Evolutionary conservation across 2,888 invertebrate species (phyloP).

Genomic region (Synergus umbraculus): DNA sequence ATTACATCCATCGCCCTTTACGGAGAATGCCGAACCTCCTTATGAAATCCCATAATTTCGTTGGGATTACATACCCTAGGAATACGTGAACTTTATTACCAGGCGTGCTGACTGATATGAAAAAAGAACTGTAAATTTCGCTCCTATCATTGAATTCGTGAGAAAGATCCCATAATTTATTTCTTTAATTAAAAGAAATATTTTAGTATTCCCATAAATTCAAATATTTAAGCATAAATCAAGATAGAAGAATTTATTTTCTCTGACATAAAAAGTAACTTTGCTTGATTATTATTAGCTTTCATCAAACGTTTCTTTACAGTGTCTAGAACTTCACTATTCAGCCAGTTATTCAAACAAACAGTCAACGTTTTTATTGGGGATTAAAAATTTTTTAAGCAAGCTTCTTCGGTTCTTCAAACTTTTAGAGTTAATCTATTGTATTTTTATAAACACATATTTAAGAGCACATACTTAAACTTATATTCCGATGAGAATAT

Average conservation of each 20-base stretch:
- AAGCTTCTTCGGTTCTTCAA: background rate
- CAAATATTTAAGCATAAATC: constrained; percentile 3
- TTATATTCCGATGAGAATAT: too few species aligned
- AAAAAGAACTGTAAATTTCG: background rate
- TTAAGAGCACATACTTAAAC: too few species aligned
- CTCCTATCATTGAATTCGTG: constrained; percentile 7
- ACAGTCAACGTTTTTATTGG: background rate
- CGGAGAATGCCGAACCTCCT: constrained; percentile 12
- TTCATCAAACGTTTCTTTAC: background rate
- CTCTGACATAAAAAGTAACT: background rate
- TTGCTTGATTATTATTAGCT: background rate
- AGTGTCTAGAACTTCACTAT: background rate
- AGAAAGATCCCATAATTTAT: constrained; percentile 17
- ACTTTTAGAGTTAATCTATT: background rate
- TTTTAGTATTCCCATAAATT: constrained; percentile 6
- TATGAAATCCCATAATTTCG: constrained; percentile 27
- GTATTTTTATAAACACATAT: too few species aligned
- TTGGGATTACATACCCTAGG: background rate
- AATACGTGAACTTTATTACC: constrained; percentile 8
- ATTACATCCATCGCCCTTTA: constrained; percentile 15
- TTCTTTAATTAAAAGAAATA: constrained; percentile 15
- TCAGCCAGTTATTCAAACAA: background rate
- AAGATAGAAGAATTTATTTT: constrained; percentile 6
- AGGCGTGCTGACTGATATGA: background rate
- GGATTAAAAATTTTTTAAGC: background rate